Evolutionary conservation across 2,888 invertebrate genomes (phyloP).

Genomic region (Atrina japonica): DNA sequence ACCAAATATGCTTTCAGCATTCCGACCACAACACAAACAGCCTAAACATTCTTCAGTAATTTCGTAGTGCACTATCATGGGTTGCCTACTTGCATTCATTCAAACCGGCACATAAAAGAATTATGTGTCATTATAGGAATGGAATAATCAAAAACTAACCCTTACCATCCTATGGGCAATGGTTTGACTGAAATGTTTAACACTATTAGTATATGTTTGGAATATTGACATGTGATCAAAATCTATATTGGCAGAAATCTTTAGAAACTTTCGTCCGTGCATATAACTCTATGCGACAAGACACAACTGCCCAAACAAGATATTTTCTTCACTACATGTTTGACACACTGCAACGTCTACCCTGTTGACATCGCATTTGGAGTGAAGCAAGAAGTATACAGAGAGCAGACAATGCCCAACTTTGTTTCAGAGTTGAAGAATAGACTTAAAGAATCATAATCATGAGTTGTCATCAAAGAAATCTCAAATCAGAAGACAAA

Average conservation of each 20-base stretch:
- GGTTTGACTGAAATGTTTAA: too few relatives aligned
- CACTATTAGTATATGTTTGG: not conserved
- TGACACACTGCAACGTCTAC: too few relatives aligned
- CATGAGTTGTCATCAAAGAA: too few relatives aligned
- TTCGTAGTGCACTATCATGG: conserved; percentile 47
- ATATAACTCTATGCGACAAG: conserved; percentile 42
- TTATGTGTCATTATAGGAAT: conserved; percentile 35
- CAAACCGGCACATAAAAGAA: conserved; percentile 44
- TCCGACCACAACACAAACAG: conserved; percentile 44
- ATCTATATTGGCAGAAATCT: conserved; percentile 46
- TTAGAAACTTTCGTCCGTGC: conserved; percentile 32
- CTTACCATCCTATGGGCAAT: conserved; percentile 50
- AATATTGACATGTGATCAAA: conserved; percentile 36
- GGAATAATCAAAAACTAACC: conserved; percentile 40
- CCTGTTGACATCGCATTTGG: conserved; percentile 44
- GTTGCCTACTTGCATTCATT: conserved; percentile 41
- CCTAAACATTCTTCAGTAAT: conserved; percentile 29
- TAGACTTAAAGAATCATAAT: too few relatives aligned
- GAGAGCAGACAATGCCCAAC: too few relatives aligned
- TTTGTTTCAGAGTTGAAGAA: too few relatives aligned
- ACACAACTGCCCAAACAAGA: conserved; percentile 38
- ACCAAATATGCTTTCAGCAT: too few relatives aligned
- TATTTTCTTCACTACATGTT: conserved; percentile 47
- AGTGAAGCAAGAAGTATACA: not conserved
- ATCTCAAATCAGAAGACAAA: too few relatives aligned